Evolutionary conservation across 2,797 vertebrate species (phyloP).

Genomic region (Tapera naevia): DNA sequence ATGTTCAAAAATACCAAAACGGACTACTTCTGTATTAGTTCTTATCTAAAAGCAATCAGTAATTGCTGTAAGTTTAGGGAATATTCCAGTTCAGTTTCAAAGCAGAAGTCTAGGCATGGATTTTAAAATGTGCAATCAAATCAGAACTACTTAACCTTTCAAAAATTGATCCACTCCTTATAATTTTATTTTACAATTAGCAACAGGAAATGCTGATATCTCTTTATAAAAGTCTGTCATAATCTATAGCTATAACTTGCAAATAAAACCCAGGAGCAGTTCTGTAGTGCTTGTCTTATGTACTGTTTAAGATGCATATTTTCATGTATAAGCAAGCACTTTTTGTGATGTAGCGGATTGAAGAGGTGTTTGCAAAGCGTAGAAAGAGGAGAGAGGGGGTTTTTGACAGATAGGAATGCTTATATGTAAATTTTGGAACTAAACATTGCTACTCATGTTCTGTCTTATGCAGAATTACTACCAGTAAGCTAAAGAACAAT

Average conservation of each 20-base stretch:
- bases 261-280: neutral
- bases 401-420: neutral
- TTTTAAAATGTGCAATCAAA: conserved; percentile 10
- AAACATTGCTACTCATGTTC: neutral
- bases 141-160: neutral
- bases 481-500: neutral
- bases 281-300: neutral
- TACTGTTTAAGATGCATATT: neutral
- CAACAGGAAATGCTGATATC: neutral
- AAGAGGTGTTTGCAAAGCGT: neutral
- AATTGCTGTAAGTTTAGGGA: neutral
- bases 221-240: neutral
- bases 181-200: neutral
- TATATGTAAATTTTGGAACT: neutral
- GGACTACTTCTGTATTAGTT: neutral
- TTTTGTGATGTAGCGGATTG: neutral
- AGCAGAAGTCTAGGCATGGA: neutral
- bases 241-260: neutral
- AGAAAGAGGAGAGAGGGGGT: neutral
- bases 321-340: neutral
- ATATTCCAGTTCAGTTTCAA: neutral
- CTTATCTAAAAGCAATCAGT: neutral
- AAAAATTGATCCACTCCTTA: neutral
- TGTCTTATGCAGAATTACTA: neutral
- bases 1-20: neutral